Percentiles rank a stretch among this genome's conserved stretches.
Conservation (phyloP, 2,113 vertebrate species). For the Columba livia region DNA sequence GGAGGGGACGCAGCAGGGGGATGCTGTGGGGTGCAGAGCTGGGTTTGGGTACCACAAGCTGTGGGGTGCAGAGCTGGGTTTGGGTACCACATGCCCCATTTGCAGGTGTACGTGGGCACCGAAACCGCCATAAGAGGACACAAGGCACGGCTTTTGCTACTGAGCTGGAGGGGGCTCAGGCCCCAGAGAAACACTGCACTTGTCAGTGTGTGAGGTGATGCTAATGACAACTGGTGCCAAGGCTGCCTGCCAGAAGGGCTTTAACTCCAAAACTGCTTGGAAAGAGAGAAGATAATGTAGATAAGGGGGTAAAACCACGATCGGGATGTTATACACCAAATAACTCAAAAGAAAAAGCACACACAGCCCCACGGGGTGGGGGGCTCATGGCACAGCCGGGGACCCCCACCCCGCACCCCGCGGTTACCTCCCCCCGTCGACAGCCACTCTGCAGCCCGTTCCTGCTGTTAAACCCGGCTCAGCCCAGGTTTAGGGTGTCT, state of each 20-base stretch:
- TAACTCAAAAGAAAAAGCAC: neutral
- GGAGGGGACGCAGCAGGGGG: neutral
- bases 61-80: too few relatives aligned
- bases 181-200: neutral
- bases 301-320: neutral
- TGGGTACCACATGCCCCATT: rapidly evolving
- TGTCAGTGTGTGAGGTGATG: rapidly evolving
- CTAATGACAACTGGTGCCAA: rapidly evolving
- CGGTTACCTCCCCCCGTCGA: rapidly evolving
- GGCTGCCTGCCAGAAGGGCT: neutral
- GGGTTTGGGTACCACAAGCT: too few relatives aligned
- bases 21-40: too few relatives aligned
- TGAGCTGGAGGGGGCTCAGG: neutral
- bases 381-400: neutral
- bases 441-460: neutral
- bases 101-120: rapidly evolving
- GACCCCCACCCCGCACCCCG: neutral
- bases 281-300: too few relatives aligned
- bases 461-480: rapidly evolving
- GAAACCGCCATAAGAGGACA: rapidly evolving
- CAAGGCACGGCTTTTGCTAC: rapidly evolving
- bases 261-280: neutral
- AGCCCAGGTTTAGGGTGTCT: neutral
- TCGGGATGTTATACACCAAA: rapidly evolving
- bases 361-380: too few relatives aligned